These are phyloP conservation scores for Caranx ignobilis DNA, from an alignment of 2,113 vertebrate genomes.

Conservation along the genomic window DNA sequence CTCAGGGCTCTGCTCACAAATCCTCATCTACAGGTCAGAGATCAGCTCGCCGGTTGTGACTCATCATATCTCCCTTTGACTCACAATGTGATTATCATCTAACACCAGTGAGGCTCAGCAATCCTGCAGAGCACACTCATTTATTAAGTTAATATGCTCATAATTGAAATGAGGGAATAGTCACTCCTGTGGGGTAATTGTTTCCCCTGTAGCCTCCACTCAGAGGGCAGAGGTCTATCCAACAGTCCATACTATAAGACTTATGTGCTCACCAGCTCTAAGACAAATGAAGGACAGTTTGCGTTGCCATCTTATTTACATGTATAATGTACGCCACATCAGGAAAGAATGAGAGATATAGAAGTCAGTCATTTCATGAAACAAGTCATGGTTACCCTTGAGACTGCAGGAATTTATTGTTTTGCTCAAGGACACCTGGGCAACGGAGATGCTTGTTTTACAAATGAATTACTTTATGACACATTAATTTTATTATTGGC, in stretches of 20 bases:
- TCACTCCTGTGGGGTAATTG: slow-evolving; percentile 39
- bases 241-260: not conserved
- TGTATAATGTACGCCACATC: not conserved
- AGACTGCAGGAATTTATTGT: not conserved
- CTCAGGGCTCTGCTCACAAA: slow-evolving; percentile 90
- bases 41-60: slow-evolving; percentile 3
- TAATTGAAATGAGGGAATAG: not conserved
- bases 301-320: not conserved
- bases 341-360: not conserved
- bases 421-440: slow-evolving; percentile 21
- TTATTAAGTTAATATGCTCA: slow-evolving; percentile 22
- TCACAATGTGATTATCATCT: not conserved
- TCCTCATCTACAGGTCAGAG: slow-evolving; percentile 92
- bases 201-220: slow-evolving; percentile 39
- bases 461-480: not conserved
- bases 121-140: slow-evolving; percentile 12
- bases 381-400: not conserved
- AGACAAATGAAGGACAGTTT: slow-evolving; percentile 21
- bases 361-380: not conserved
- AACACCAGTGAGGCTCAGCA: not conserved
- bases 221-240: slow-evolving; percentile 36
- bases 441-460: slow-evolving; percentile 13
- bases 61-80: slow-evolving; percentile 1
- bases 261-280: slow-evolving; percentile 19
- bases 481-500: slow-evolving; percentile 12